phyloP scores from a whole-genome alignment of 1,140 invertebrate species.

The Parapsyche elsis region DNA sequence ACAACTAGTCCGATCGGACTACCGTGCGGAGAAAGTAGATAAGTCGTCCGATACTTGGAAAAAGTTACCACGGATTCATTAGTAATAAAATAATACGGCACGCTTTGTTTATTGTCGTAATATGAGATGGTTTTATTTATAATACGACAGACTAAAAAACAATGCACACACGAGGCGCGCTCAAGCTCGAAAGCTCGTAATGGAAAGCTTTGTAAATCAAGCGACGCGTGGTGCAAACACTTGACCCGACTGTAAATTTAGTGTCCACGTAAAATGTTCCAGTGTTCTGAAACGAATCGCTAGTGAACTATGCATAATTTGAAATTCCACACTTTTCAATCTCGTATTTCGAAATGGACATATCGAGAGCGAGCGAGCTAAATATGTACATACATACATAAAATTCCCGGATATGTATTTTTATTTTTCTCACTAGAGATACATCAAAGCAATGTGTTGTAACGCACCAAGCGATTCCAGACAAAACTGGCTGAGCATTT shows the following conservation, averaged over 20 bases:
- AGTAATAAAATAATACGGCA: no score
- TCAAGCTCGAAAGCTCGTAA: slow-evolving; percentile 22
- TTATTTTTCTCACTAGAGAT: background rate
- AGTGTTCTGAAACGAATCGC: slow-evolving; percentile 3
- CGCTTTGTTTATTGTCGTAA: background rate
- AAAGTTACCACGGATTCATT: no score
- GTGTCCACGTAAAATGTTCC: background rate
- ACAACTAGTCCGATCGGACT: background rate
- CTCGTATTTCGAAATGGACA: background rate
- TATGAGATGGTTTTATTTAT: slow-evolving; percentile 7
- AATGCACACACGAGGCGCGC: slow-evolving; percentile 7
- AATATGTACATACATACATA: background rate
- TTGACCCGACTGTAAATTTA: slow-evolving; percentile 5
- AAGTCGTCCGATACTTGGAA: background rate
- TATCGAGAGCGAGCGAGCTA: no score
- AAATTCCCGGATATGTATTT: slow-evolving; percentile 15
- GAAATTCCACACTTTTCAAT: background rate
- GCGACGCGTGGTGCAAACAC: slow-evolving; percentile 14
- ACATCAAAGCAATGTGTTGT: slow-evolving; percentile 20
- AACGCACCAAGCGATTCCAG: background rate
- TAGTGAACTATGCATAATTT: background rate
- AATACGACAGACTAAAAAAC: slow-evolving; percentile 20
- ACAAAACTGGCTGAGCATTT: background rate
- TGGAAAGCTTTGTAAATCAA: slow-evolving; percentile 39
- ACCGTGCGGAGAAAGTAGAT: background rate